Evolutionary conservation across 64 coral and sea anemone genomes (phyloP).

Genomic region (Dendronephthya gigantea): DNA sequence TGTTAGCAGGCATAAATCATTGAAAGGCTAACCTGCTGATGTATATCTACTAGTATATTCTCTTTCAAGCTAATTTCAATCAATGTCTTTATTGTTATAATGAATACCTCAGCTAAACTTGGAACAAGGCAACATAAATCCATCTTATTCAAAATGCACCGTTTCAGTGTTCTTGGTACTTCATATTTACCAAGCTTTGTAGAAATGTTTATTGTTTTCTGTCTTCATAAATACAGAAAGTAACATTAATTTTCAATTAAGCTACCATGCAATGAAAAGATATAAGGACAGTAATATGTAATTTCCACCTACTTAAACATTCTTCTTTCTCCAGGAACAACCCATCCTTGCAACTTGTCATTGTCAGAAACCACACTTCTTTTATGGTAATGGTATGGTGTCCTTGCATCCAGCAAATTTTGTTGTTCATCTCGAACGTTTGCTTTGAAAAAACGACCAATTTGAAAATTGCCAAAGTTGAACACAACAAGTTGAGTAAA

Average conservation of each 20-base stretch:
- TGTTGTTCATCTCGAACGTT: constrained; percentile 48
- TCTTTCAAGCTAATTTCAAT: too few species aligned
- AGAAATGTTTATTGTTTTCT: constrained; percentile 64
- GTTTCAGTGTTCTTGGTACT: constrained; percentile 64
- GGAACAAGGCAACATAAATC: constrained; percentile 53
- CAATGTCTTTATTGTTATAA: too few species aligned
- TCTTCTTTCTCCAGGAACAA: constrained; percentile 76
- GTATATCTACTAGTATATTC: too few species aligned
- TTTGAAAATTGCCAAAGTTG: constrained; percentile 62
- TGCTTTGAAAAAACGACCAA: constrained; percentile 51
- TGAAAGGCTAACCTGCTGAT: too few species aligned
- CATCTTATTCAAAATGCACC: constrained; percentile 49
- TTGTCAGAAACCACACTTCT: constrained; percentile 25
- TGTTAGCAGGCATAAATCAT: too few species aligned
- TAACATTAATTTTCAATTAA: too few species aligned
- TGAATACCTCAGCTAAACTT: constrained; percentile 61
- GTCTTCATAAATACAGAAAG: constrained; percentile 23
- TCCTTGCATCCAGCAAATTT: constrained; percentile 24
- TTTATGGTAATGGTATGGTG: constrained; percentile 50
- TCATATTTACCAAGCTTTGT: constrained; percentile 57
- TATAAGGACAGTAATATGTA: too few species aligned
- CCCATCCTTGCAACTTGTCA: constrained; percentile 36
- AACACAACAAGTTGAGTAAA: constrained; percentile 75
- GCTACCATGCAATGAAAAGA: too few species aligned
- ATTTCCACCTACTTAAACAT: background rate